phyloP scores from a whole-genome alignment of 2,113 vertebrate genomes.

The Accipiter virgatus region DNA sequence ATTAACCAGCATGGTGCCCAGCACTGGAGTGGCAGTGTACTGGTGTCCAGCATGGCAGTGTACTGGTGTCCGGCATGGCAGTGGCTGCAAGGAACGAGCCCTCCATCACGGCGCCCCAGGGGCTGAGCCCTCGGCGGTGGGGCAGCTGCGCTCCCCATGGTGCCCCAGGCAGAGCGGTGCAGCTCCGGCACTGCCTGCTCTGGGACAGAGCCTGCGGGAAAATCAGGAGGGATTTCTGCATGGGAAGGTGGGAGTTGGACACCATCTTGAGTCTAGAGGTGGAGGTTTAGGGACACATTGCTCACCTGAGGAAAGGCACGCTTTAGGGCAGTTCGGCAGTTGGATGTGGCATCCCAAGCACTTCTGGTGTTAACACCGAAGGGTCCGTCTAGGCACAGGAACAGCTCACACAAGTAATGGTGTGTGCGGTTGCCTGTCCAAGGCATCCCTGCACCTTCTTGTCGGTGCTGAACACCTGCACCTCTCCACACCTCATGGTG shows the following conservation, averaged over 20 bases:
- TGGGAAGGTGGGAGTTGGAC: background rate
- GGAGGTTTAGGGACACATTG: background rate
- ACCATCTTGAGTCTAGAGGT: background rate
- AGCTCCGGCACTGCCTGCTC: background rate
- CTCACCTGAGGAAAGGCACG: background rate
- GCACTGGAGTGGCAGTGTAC: background rate
- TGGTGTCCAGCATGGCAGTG: background rate
- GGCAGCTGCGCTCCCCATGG: background rate
- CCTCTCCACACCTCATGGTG: background rate
- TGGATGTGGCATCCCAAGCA: background rate
- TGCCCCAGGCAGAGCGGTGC: rapidly evolving
- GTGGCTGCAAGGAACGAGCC: background rate
- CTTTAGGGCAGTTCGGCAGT: rapidly evolving
- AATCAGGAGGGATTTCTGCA: background rate
- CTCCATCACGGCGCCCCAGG: background rate
- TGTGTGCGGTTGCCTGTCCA: background rate
- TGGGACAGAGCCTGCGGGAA: background rate
- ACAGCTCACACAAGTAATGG: background rate
- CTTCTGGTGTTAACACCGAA: background rate
- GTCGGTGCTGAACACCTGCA: background rate
- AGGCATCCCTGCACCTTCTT: background rate
- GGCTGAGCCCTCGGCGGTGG: rapidly evolving
- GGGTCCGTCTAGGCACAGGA: background rate
- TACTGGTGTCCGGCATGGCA: background rate
- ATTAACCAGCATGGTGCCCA: background rate